A percentile compares a stretch with the other conserved stretches of the same genome.
phyloP scores from a whole-genome alignment of 2,888 invertebrate species.

The Pimpla rufipes region DNA sequence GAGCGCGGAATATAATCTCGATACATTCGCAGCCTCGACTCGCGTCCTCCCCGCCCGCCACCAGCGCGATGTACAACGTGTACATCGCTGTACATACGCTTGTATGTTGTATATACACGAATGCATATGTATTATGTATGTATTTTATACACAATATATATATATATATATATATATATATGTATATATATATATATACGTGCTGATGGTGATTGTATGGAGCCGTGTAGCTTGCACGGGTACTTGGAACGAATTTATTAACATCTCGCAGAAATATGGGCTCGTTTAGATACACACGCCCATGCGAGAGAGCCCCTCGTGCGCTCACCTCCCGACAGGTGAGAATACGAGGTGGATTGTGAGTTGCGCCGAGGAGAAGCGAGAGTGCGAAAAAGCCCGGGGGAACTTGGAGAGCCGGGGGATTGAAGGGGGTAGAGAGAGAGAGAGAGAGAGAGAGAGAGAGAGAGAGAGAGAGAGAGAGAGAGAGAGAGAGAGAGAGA shows the following conservation, averaged over 20 bases:
- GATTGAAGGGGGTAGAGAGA: constrained; percentile 10
- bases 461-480: too few relatives aligned
- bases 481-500: too few relatives aligned
- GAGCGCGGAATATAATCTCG: constrained; percentile 58
- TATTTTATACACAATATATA: neutral
- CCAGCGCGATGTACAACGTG: constrained; percentile 20
- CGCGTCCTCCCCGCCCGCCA: constrained; percentile 17
- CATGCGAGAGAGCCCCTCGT: constrained; percentile 58
- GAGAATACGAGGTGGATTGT: constrained; percentile 56
- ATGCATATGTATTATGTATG: too few relatives aligned
- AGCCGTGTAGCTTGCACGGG: constrained; percentile 46
- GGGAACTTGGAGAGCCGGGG: constrained; percentile 50
- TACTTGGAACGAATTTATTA: constrained; percentile 74
- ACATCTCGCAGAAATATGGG: constrained; percentile 77
- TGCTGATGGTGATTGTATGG: constrained; percentile 39
- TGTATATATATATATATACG: neutral
- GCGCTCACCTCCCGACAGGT: constrained; percentile 53
- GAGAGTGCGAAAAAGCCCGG: constrained; percentile 38
- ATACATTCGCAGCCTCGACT: constrained; percentile 52
- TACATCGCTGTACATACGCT: constrained; percentile 10
- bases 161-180: constrained; percentile 23
- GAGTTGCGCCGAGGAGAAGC: constrained; percentile 11
- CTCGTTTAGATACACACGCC: constrained; percentile 73
- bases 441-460: neutral
- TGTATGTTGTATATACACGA: neutral